These are phyloP conservation scores for Caenorhabditis sp. DNA, from an alignment of 2,888 invertebrate species.

Conservation along the genomic window DNA sequence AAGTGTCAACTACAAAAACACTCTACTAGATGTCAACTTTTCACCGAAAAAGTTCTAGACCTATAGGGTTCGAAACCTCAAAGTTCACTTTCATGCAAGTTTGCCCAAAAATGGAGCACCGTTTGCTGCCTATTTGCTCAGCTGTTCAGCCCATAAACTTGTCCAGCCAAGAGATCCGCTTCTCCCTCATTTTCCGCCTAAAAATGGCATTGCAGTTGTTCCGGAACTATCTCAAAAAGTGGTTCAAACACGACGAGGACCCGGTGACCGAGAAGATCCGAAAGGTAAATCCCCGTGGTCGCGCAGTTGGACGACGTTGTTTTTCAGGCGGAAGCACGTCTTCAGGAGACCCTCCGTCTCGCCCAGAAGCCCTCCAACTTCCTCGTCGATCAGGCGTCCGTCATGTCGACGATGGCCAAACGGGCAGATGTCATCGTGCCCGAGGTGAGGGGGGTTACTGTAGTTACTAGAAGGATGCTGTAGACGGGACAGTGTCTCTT, in stretches of 20 bases:
- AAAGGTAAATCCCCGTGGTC: conserved; percentile 21
- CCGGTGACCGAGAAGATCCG: conserved; percentile 51
- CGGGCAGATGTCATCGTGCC: neutral
- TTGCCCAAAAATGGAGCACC: too few relatives aligned
- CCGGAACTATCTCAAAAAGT: conserved; percentile 63
- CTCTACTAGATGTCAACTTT: too few relatives aligned
- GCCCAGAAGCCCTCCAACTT: conserved; percentile 64
- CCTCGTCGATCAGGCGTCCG: conserved; percentile 61
- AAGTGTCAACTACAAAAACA: too few relatives aligned
- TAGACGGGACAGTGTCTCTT: too few relatives aligned
- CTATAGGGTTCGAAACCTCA: too few relatives aligned
- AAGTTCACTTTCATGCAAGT: too few relatives aligned
- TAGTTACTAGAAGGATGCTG: too few relatives aligned
- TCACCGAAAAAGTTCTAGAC: too few relatives aligned
- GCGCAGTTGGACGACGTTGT: too few relatives aligned
- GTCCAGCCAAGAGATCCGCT: neutral
- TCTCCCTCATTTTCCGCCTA: neutral
- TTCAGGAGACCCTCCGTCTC: conserved; percentile 62
- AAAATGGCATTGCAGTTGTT: conserved; percentile 55
- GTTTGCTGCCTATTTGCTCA: conserved; percentile 6
- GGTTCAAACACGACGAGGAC: conserved; percentile 60
- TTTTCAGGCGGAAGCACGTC: conserved; percentile 60
- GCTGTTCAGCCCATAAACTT: neutral
- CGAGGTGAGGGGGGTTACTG: neutral
- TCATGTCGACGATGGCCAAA: conserved; percentile 52